phyloP scores from a whole-genome alignment of 2,797 vertebrate genomes.

The Pseudochirops corinnae region DNA sequence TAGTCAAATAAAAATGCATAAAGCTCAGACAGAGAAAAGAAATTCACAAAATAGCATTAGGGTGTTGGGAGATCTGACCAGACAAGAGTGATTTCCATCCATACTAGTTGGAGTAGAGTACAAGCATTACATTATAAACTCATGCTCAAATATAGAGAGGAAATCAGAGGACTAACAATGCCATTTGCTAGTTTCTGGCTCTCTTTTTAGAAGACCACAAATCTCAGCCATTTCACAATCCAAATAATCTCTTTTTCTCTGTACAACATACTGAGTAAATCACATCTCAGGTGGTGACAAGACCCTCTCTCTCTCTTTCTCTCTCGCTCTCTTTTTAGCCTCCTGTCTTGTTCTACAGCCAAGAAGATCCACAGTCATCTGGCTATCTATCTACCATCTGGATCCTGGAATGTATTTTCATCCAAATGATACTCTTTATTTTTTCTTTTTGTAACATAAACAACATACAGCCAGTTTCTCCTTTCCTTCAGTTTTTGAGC shows the following conservation, averaged over 20 bases:
- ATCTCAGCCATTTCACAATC: constrained; percentile 52
- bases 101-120: not conserved
- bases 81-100: not conserved
- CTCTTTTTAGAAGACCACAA: constrained; percentile 36
- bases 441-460: constrained; percentile 40
- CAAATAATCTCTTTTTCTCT: constrained; percentile 43
- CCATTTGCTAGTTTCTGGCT: constrained; percentile 10
- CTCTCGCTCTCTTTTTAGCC: not conserved
- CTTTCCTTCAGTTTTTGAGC: constrained; percentile 58
- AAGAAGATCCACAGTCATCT: not conserved
- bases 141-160: not conserved
- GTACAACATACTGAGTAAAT: constrained; percentile 35
- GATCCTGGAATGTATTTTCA: constrained; percentile 19
- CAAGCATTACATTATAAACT: constrained; percentile 7
- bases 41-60: not conserved
- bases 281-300: constrained; percentile 30
- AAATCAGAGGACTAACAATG: not conserved
- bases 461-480: constrained; percentile 39
- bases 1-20: not conserved
- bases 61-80: not conserved
- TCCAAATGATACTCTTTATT: not conserved
- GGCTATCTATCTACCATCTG: constrained; percentile 9
- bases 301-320: not conserved
- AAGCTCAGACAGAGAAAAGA: constrained; percentile 23
- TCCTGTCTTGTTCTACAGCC: not conserved